A percentile compares a stretch with the other conserved stretches of the same genome.
Evolutionary conservation across 64 coral and sea anemone genomes (phyloP).

Genomic region (Montipora capricornis): DNA sequence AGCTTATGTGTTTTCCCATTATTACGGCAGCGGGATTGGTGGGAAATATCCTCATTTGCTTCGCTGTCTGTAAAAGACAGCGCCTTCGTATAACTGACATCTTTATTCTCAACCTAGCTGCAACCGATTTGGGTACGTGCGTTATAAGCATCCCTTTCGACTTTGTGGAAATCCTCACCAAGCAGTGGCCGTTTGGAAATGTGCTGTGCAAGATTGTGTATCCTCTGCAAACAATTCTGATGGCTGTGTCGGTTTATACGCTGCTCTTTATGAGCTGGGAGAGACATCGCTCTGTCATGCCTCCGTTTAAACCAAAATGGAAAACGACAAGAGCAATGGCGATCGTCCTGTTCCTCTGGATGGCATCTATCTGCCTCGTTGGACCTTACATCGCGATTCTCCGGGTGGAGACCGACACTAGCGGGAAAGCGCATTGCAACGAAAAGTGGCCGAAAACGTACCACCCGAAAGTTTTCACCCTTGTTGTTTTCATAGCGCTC

Average conservation of each 20-base stretch:
- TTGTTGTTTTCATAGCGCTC: slow-evolving; percentile 77
- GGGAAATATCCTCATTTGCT: slow-evolving; percentile 83
- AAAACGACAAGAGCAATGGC: slow-evolving; percentile 58
- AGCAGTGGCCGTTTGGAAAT: slow-evolving; percentile 80
- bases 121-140: slow-evolving; percentile 82
- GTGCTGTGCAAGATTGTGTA: slow-evolving; percentile 90
- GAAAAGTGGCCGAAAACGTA: slow-evolving; percentile 42
- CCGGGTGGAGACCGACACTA: not conserved
- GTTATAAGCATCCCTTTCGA: slow-evolving; percentile 90
- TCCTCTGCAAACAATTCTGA: slow-evolving; percentile 81
- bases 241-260: slow-evolving; percentile 87
- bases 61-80: slow-evolving; percentile 78
- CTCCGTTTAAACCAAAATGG: slow-evolving; percentile 80
- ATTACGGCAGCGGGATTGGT: slow-evolving; percentile 80
- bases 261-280: slow-evolving; percentile 91
- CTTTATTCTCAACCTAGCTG: slow-evolving; percentile 86
- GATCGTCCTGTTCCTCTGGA: slow-evolving; percentile 68
- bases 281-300: slow-evolving; percentile 80
- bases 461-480: slow-evolving; percentile 71
- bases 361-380: slow-evolving; percentile 52
- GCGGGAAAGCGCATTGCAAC: not conserved
- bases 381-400: slow-evolving; percentile 78
- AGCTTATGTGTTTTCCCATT: slow-evolving; percentile 79
- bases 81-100: slow-evolving; percentile 82
- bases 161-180: slow-evolving; percentile 77